Evolutionary conservation across 2,113 vertebrate species (phyloP), one percentile per base, ranked within the genome.

Genomic region (Gymnocephalus cernua): DNA sequence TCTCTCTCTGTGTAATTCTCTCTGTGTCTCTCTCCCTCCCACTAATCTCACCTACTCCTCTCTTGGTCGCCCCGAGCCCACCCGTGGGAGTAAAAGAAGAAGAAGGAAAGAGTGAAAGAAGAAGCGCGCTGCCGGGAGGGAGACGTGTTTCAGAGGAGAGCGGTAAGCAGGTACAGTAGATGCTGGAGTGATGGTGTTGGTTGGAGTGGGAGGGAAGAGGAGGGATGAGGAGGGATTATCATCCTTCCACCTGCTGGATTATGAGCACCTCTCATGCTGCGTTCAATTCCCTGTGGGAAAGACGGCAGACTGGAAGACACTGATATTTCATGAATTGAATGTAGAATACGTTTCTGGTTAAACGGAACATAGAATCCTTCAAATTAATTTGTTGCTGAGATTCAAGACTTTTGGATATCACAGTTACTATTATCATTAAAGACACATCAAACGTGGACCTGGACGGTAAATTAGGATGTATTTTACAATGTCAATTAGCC

Each of bases 141-240:
- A 89, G 80, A 86, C 86, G 88, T 15, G 82, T 76, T 81, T 77
- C 91, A 77, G 86, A 91, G 92, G 88, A 93, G 91, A 87, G 85
- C 71, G 88, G 94, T 95, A 94, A 95, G 94, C 93, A 90, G 92
- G 82, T n/a, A n/a, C n/a, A n/a, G n/a, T 86, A 78, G 87, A 83
- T 62, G 87, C 82, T 90, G 73, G 56, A 50, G 84, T 79, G 92
- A 90, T 69, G 88, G 50, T 44, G 77, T 18, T n/a, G 86, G 80
- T 68, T 83, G 79, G 88, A 76, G 86, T 78, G 91, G 93, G 93
- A 82, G 93, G 87, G 91, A 86, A 13, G 32, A 32, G 32, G 32
- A 32, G 89, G 91, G 89, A 88, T 90, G 88, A 92, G 90, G 87
- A 92, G 89, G 91, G 89, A 88, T 90, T 92, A 86, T 54, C 73